These are phyloP conservation scores for Malaclemys terrapin DNA, from an alignment of 2,113 vertebrate species.

Conservation along the genomic window DNA sequence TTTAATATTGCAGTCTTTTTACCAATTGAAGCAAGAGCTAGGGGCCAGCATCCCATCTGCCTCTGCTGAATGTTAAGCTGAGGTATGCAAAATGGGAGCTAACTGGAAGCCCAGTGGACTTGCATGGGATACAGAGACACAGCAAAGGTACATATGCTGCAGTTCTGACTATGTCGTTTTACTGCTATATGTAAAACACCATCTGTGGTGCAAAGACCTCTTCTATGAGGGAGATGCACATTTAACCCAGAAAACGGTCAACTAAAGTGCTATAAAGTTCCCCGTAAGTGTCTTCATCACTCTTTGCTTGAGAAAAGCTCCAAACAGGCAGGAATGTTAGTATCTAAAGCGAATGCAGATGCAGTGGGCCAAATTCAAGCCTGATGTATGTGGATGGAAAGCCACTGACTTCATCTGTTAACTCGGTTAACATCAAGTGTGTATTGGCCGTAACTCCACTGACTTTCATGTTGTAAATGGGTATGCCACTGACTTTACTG, in stretches of 20 bases:
- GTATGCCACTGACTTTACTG: background rate
- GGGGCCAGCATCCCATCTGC: conserved; percentile 69
- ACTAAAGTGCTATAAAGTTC: conserved; percentile 49
- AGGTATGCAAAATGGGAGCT: conserved; percentile 59
- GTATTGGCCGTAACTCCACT: background rate
- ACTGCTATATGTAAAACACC: conserved; percentile 65
- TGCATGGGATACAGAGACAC: conserved; percentile 33
- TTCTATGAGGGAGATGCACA: conserved; percentile 27
- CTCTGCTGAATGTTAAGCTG: conserved; percentile 54
- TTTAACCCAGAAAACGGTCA: conserved; percentile 39
- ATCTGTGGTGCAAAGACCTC: conserved; percentile 68
- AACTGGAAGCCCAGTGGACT: conserved; percentile 33
- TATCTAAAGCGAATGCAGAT: background rate
- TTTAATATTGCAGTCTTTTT: background rate
- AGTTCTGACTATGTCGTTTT: conserved; percentile 51
- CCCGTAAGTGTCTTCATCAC: conserved; percentile 3
- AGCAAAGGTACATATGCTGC: conserved; percentile 69
- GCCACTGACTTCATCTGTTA: background rate
- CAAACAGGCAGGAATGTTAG: background rate
- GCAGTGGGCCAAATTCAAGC: conserved; percentile 10
- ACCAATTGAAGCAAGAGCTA: conserved; percentile 22
- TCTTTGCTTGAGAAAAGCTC: conserved; percentile 17
- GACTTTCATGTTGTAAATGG: background rate
- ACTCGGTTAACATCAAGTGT: background rate
- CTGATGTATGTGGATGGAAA: background rate